Evolutionary conservation across 1,140 invertebrate genomes (phyloP).

Genomic region (Conopomorpha cramerella): DNA sequence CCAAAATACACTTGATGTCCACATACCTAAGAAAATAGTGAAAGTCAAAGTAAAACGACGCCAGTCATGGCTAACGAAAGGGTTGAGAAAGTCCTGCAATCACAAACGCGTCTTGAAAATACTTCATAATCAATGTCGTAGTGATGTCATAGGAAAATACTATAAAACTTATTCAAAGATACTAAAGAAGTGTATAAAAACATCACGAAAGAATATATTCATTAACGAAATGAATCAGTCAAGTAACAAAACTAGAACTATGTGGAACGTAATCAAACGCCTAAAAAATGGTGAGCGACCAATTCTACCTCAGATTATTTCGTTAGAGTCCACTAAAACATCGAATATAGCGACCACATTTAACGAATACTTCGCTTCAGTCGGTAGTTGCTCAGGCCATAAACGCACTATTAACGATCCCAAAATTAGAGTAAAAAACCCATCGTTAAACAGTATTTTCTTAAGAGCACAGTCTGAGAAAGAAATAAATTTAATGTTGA

Average conservation of each 20-base stretch:
- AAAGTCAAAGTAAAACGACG: not conserved
- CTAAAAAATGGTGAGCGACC: slow-evolving; percentile 1
- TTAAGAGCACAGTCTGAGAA: too few species aligned
- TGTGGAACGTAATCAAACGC: slow-evolving; percentile 1
- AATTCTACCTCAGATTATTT: not conserved
- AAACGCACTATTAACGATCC: not conserved
- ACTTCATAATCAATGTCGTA: not conserved
- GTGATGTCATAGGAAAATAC: not conserved
- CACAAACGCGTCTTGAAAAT: slow-evolving; percentile 1
- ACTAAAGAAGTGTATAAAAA: not conserved
- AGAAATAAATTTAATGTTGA: too few species aligned
- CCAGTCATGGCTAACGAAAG: slow-evolving; percentile 1
- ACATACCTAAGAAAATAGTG: not conserved
- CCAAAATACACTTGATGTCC: not conserved
- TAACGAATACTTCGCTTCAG: not conserved
- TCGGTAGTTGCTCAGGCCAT: not conserved
- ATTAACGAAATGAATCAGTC: slow-evolving; percentile 1
- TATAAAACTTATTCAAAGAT: slow-evolving; percentile 1
- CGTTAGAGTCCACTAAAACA: not conserved
- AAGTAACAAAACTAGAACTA: slow-evolving; percentile 1
- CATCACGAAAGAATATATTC: not conserved
- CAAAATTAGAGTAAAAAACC: not conserved
- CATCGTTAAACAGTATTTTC: too few species aligned
- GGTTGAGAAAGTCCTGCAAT: slow-evolving; percentile 1
- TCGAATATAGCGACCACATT: not conserved